Evolutionary conservation across 1,140 invertebrate genomes (phyloP).

Genomic region (Heliconius hermathena): DNA sequence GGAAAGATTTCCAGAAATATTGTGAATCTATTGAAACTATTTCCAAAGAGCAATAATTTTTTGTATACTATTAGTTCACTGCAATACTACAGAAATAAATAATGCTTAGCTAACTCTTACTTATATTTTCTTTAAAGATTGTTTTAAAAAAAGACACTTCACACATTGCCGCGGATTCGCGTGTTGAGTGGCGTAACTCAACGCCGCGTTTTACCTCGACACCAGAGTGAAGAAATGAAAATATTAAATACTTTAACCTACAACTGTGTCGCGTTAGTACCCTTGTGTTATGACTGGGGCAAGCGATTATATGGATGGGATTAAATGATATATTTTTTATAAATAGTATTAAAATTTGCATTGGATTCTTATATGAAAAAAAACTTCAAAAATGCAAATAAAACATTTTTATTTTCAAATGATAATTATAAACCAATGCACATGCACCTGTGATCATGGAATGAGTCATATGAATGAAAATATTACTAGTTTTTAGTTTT

Average conservation of each 20-base stretch:
- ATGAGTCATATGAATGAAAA: constrained; percentile 45
- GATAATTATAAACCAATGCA: constrained; percentile 40
- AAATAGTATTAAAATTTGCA: neutral
- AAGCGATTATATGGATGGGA: no score
- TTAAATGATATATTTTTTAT: no score
- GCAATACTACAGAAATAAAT: constrained; percentile 5
- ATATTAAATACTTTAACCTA: no score
- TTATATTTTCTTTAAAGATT: neutral
- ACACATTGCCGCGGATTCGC: no score
- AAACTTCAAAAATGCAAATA: constrained; percentile 28
- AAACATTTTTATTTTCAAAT: constrained; percentile 40
- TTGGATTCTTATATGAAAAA: neutral
- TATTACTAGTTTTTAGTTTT: constrained; percentile 42
- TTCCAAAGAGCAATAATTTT: constrained; percentile 26
- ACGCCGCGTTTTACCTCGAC: no score
- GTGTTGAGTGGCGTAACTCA: no score
- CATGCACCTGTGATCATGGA: constrained; percentile 44
- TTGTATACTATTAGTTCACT: neutral
- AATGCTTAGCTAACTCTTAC: neutral
- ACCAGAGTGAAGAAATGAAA: no score
- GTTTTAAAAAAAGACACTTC: no score
- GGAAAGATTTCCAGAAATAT: constrained; percentile 73
- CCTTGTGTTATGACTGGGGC: no score
- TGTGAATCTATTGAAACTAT: constrained; percentile 59
- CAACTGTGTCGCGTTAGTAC: no score